phyloP scores from a whole-genome alignment of 2,113 vertebrate genomes.

The Rafetus swinhoei region DNA sequence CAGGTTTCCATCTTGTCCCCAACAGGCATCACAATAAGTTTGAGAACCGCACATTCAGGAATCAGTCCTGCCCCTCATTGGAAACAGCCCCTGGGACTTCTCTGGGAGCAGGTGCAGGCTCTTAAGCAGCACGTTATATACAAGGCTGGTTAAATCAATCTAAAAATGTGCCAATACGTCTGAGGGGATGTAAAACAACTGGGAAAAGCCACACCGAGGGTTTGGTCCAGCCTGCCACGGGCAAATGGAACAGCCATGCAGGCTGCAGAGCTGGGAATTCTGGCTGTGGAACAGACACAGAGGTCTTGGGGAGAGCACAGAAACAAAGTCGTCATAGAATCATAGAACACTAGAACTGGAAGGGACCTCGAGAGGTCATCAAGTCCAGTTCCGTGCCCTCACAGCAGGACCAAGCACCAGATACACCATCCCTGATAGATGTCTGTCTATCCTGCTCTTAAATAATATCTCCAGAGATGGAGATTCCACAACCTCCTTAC shows the following conservation, averaged over 20 bases:
- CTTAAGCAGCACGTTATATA: not conserved
- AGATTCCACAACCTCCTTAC: no score
- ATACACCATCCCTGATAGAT: no score
- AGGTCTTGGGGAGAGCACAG: not conserved
- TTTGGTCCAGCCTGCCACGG: not conserved
- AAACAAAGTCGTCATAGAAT: not conserved
- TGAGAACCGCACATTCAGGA: not conserved
- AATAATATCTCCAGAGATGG: no score
- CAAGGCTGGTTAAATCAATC: not conserved
- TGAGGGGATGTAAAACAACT: not conserved
- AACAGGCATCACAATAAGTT: not conserved
- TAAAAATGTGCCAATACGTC: not conserved
- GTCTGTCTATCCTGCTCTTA: no score
- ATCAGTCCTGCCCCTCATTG: not conserved
- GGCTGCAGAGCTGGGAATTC: fast-evolving
- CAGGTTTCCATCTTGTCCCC: not conserved
- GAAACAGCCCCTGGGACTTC: not conserved
- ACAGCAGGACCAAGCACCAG: no score
- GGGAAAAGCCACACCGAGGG: fast-evolving
- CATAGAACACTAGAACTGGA: no score
- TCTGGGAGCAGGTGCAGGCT: not conserved
- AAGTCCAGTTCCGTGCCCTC: no score
- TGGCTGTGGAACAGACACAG: fast-evolving
- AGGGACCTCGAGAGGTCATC: no score
- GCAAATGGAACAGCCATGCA: not conserved